Evolutionary conservation across 2,113 vertebrate species (phyloP).

Genomic region (Sander lucioperca): DNA sequence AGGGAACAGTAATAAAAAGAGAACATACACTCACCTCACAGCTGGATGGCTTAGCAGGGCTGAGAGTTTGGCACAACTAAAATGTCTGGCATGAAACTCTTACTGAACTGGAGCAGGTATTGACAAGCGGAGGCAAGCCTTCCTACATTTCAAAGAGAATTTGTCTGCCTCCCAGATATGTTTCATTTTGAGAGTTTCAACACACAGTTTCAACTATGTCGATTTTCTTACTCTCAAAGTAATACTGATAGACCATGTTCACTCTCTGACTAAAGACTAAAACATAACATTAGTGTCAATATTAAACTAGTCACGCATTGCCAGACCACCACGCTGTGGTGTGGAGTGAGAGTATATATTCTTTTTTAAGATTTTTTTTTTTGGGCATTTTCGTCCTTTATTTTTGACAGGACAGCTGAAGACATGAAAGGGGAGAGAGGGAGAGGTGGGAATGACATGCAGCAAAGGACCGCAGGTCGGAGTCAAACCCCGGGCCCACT

Average conservation of each 20-base stretch:
- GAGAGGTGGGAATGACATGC: too few relatives aligned
- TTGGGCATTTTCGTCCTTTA: too few relatives aligned
- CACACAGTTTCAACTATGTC: slow-evolving; percentile 7
- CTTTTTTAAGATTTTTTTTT: too few relatives aligned
- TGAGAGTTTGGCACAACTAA: slow-evolving; percentile 41
- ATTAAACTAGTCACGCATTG: background rate
- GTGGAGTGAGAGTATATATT: too few relatives aligned
- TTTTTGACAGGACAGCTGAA: too few relatives aligned
- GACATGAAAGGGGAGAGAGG: too few relatives aligned
- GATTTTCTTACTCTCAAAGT: background rate
- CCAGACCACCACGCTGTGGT: too few relatives aligned
- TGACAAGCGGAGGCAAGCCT: slow-evolving; percentile 48
- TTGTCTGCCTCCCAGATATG: background rate
- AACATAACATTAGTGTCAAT: background rate
- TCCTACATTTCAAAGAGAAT: slow-evolving; percentile 17
- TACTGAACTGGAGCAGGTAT: slow-evolving; percentile 39
- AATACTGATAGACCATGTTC: background rate
- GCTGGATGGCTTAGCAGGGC: slow-evolving; percentile 34
- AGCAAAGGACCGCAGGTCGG: too few relatives aligned
- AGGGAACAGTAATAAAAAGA: slow-evolving; percentile 35
- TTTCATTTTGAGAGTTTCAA: slow-evolving; percentile 18
- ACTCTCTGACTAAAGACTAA: background rate
- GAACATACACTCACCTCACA: slow-evolving; percentile 35
- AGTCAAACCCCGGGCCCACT: too few relatives aligned
- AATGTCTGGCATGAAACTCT: slow-evolving; percentile 51